Evolutionary conservation across 92 coral and sea anemone genomes (phyloP), one percentile per base, ranked within the genome.

Genomic region (Zoanthus sociatus): DNA sequence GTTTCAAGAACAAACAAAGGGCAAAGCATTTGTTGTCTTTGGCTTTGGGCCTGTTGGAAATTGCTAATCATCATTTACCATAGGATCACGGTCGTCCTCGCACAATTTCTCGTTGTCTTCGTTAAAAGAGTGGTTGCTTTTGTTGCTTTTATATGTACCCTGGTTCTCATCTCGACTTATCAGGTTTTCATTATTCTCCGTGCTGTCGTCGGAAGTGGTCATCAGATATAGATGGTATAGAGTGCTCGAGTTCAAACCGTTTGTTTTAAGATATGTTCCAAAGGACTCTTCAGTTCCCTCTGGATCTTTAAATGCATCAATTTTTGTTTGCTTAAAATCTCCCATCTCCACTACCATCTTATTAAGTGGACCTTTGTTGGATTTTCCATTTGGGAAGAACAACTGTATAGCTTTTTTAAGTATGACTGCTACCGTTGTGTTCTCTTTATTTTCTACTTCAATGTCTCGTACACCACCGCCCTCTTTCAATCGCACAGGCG

Each of bases 381-480:
- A n/a, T 31, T 66, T n/a, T 66, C 71, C 71, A 18, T 66, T 7
- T 9, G 31, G 71, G 37, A 66, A 66, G 71, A 66, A 66, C 68
- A 4, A 61, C 68, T 61, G 68, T 21, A 7, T 61, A 15, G 68
- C 68, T 61, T 61, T 61, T 61, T 66, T 31, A 66, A 26, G 32
- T 66, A 66, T 13, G 37, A 66, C 71, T 20, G 71, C 32, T 66
- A 66, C 37, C 31, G 71, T 20, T 7, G 71, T 66, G 71, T 66
- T 66, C 71, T n/a, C 71, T 66, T 66, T 66, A 15, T 61, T 30
- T 61, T 61, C 5, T 1, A 61, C 68, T 15, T 61, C 68, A 7
- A 61, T 61, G 18, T 61, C 68, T 61, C 68, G 68, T 61, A 61
- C 20, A 61, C 68, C 68, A 15, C 68, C 68, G 68, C 68, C 68